Conservation (phyloP, 2,888 invertebrate species). For the Neuroscelio doddi region DNA sequence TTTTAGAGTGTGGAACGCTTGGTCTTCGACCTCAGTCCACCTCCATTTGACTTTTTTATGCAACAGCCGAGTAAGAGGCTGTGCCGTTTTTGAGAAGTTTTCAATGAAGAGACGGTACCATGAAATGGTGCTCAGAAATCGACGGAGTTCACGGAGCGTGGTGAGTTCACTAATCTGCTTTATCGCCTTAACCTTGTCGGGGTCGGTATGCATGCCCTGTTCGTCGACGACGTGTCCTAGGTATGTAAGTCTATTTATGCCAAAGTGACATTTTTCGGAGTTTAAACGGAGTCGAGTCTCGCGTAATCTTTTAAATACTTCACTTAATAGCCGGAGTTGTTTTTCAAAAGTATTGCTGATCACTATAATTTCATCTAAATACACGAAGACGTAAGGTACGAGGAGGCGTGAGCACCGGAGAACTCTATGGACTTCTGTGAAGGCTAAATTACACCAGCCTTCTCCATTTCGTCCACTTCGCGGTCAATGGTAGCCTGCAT, state of each 20-base stretch:
- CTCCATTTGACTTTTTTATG: slow-evolving; percentile 13
- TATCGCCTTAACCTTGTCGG: background rate
- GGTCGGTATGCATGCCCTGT: slow-evolving; percentile 2
- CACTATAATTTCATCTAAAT: slow-evolving; percentile 27
- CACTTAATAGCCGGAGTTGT: slow-evolving; percentile 19
- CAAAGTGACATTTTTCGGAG: slow-evolving; percentile 50
- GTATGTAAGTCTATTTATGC: slow-evolving; percentile 37
- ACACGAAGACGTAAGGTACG: slow-evolving; percentile 10
- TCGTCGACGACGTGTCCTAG: slow-evolving; percentile 28
- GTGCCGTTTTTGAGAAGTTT: slow-evolving; percentile 17
- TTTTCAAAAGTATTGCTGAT: slow-evolving; percentile 32
- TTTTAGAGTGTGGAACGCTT: slow-evolving; percentile 14
- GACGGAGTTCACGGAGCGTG: background rate
- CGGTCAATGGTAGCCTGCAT: too few relatives aligned
- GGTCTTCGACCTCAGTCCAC: slow-evolving; percentile 14
- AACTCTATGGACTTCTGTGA: too few relatives aligned
- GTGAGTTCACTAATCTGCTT: background rate
- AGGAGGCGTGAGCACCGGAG: too few relatives aligned
- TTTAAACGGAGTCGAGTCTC: slow-evolving; percentile 43
- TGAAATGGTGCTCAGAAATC: slow-evolving; percentile 6
- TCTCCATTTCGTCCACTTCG: too few relatives aligned
- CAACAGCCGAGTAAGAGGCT: slow-evolving; percentile 37
- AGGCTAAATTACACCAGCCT: too few relatives aligned
- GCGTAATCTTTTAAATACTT: slow-evolving; percentile 26
- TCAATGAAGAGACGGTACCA: slow-evolving; percentile 24